phyloP scores from a whole-genome alignment of 2,888 invertebrate species.

The Cryptocephalus moraei region DNA sequence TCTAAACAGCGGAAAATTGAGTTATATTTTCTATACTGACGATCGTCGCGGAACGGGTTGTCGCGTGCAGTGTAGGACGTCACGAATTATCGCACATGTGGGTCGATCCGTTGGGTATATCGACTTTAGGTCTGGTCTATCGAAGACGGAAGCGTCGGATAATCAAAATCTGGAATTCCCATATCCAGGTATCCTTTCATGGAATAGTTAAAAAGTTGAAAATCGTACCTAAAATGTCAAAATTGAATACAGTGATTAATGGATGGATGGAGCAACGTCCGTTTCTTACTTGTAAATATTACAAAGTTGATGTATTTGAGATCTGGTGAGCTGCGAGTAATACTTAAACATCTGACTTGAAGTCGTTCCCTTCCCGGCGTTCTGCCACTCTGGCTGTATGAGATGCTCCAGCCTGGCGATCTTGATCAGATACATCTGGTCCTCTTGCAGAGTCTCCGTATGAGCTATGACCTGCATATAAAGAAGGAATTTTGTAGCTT shows the following conservation, averaged over 20 bases:
- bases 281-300: constrained; percentile 60
- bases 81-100: too few species aligned
- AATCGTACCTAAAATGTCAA: constrained; percentile 56
- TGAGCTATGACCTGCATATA: constrained; percentile 53
- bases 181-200: constrained; percentile 59
- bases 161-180: constrained; percentile 38
- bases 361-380: constrained; percentile 67
- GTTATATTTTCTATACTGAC: too few species aligned
- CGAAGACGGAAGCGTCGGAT: constrained; percentile 30
- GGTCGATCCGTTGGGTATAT: too few species aligned
- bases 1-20: too few species aligned
- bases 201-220: constrained; percentile 78
- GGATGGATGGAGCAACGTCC: not conserved
- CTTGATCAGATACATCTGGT: constrained; percentile 72
- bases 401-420: constrained; percentile 63
- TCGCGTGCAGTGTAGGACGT: too few species aligned
- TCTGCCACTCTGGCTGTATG: constrained; percentile 75
- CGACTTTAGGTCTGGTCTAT: constrained; percentile 14
- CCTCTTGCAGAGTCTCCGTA: constrained; percentile 75
- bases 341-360: constrained; percentile 62
- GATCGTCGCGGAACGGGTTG: too few species aligned
- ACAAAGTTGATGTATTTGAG: constrained; percentile 66
- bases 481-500: not conserved
- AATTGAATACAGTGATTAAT: not conserved
- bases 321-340: constrained; percentile 63